These are phyloP conservation scores for Parnassius smintheus DNA, from an alignment of 2,888 invertebrate genomes.

Conservation along the genomic window DNA sequence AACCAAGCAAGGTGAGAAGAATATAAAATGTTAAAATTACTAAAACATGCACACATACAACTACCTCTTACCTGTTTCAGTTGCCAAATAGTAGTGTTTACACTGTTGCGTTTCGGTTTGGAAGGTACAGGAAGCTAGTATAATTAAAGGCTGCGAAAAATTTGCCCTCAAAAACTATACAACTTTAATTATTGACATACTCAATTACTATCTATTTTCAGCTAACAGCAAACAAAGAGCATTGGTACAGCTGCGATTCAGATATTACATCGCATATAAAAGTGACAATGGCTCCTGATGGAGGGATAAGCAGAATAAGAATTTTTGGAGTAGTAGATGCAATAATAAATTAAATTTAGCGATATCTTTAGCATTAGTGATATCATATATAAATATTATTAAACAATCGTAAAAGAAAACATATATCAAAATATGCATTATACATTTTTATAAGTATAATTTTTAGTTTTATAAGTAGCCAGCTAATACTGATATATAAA, in stretches of 20 bases:
- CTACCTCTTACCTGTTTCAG: neutral
- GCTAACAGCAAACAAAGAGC: constrained; percentile 76
- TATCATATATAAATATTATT: too few relatives aligned
- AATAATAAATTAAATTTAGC: neutral
- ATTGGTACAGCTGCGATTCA: constrained; percentile 67
- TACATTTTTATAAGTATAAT: too few relatives aligned
- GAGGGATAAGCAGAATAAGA: constrained; percentile 82
- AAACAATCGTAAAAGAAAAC: too few relatives aligned
- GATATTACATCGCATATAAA: constrained; percentile 74
- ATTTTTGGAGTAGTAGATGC: constrained; percentile 55
- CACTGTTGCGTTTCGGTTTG: too few relatives aligned
- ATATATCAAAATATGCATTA: too few relatives aligned
- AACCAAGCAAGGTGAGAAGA: constrained; percentile 72
- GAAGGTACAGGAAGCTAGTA: too few relatives aligned
- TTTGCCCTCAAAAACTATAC: too few relatives aligned
- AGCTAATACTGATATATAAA: too few relatives aligned
- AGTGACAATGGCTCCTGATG: constrained; percentile 83
- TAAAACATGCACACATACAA: neutral
- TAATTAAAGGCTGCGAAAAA: too few relatives aligned
- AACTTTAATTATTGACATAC: neutral
- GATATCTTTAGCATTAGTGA: too few relatives aligned
- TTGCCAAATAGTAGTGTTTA: too few relatives aligned
- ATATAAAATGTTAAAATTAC: neutral
- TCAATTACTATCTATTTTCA: constrained; percentile 37
- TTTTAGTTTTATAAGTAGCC: too few relatives aligned